Percentiles rank a stretch among this genome's conserved stretches.
Conservation (phyloP, 2,797 vertebrate species). For the Gymnothorax javanicus region DNA sequence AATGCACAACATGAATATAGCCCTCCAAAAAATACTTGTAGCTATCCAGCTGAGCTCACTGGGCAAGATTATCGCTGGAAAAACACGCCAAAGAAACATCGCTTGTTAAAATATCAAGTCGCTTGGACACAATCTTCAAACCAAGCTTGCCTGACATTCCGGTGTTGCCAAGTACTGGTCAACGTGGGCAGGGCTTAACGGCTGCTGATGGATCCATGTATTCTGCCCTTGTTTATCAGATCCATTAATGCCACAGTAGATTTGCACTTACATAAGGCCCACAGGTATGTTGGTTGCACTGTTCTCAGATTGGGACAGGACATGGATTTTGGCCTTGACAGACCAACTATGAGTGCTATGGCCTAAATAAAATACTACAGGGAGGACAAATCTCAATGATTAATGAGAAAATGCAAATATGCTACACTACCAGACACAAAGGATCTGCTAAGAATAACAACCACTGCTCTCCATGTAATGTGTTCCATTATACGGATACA, state of each 20-base stretch:
- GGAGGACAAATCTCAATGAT: conserved; percentile 14
- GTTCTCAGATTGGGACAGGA: background rate
- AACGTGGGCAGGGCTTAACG: too few relatives aligned
- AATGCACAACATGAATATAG: too few relatives aligned
- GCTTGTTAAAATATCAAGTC: too few relatives aligned
- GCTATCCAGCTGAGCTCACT: too few relatives aligned
- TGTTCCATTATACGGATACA: background rate
- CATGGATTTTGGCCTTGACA: background rate
- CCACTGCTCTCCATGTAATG: background rate
- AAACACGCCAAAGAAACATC: too few relatives aligned
- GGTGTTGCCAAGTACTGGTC: too few relatives aligned
- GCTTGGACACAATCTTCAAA: too few relatives aligned
- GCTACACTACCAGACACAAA: background rate
- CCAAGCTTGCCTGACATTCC: too few relatives aligned
- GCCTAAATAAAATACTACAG: background rate
- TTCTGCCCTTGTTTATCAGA: too few relatives aligned
- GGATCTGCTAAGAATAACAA: conserved; percentile 1
- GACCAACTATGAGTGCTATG: background rate
- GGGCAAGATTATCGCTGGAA: too few relatives aligned
- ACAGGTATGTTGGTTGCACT: background rate
- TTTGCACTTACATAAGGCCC: background rate
- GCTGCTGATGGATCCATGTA: too few relatives aligned
- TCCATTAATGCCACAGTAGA: background rate
- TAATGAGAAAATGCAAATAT: conserved; percentile 8
- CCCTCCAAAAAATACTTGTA: too few relatives aligned